Base-by-base conservation (phyloP, 1,140 invertebrate species). In the Hyphantria cunea region DNA sequence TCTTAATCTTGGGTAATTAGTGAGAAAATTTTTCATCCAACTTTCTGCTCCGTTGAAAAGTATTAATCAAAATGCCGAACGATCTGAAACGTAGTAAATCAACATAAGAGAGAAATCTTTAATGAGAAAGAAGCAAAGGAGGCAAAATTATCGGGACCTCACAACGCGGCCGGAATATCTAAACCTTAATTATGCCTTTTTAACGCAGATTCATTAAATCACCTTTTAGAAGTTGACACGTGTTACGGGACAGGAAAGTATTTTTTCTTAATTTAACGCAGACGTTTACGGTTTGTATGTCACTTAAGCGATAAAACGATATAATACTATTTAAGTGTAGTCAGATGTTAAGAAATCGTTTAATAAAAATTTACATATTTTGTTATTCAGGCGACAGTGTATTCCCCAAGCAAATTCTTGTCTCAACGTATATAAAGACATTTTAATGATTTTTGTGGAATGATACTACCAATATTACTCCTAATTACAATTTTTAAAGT, bases 61-160 rank as follows among this genome's bases (percentile, higher is more conserved):
- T 68, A 67, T 67, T 64, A 67, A 67, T 71, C 69, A 71, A 71
- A 71, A 53, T 55, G 64, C 48, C 65, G 49, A 67, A 67, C 50
- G 44, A 47, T 47, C 59, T 45, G 49, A 51, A 44, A 60, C 56
- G 67, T 33, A 52, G 64, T 66, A 68, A 72, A 69, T 76, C 66
- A 61, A 69, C 62, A 69, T 64, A 61, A 59, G 64, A 61, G 56
- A 51, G 34, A 47, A 66, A 60, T 63, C 60, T 47, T 64, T 72
- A 72, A 69, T 68, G 64, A 71, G 68, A 62, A 54, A 71, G 68
- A 62, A 54, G 67, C 66, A 66, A 68, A 45, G 51, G 41, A 55
- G 51, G 64, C 64, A 53, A 68, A 74, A 70, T 67, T 70, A 53
- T 63, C 61, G 59, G 39, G 50, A 55, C 44, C n/a, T 10, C 51